Percentiles rank a stretch among this genome's conserved stretches.
These are phyloP conservation scores for Hiodon alosoides DNA, from an alignment of 2,113 vertebrate genomes.

Conservation along the genomic window DNA sequence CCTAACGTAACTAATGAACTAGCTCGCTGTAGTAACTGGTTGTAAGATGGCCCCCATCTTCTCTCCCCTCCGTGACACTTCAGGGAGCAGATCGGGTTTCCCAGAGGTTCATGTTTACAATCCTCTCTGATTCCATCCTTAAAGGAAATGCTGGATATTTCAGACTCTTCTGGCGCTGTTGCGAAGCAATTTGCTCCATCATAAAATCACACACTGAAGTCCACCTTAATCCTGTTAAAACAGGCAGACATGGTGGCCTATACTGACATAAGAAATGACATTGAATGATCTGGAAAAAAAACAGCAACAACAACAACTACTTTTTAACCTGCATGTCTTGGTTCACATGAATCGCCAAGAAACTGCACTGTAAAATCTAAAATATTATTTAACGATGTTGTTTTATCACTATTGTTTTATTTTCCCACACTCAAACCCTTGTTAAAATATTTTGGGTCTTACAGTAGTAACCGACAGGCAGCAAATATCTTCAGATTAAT, in stretches of 20 bases:
- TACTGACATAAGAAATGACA: background rate
- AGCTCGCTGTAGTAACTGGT: background rate
- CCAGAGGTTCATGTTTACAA: constrained; percentile 34
- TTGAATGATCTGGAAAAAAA: no score
- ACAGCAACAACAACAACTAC: no score
- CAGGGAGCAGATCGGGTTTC: constrained; percentile 30
- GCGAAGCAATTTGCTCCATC: background rate
- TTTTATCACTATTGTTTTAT: background rate
- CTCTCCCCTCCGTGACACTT: background rate
- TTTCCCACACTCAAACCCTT: background rate
- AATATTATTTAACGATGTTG: background rate
- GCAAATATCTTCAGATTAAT: constrained; percentile 22
- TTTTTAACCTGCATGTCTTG: no score
- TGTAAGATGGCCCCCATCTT: background rate
- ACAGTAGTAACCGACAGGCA: constrained; percentile 7
- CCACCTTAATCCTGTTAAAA: background rate
- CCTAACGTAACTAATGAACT: background rate
- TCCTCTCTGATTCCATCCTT: constrained; percentile 26
- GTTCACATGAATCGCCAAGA: no score
- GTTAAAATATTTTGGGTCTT: background rate
- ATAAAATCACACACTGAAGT: background rate
- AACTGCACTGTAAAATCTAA: no score
- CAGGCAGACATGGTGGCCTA: background rate
- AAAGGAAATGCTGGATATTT: constrained; percentile 23
- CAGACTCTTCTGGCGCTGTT: constrained; percentile 15